A percentile compares a stretch with the other conserved stretches of the same genome.
phyloP scores from a whole-genome alignment of 2,113 vertebrate genomes.

The Gymnarchus niloticus region DNA sequence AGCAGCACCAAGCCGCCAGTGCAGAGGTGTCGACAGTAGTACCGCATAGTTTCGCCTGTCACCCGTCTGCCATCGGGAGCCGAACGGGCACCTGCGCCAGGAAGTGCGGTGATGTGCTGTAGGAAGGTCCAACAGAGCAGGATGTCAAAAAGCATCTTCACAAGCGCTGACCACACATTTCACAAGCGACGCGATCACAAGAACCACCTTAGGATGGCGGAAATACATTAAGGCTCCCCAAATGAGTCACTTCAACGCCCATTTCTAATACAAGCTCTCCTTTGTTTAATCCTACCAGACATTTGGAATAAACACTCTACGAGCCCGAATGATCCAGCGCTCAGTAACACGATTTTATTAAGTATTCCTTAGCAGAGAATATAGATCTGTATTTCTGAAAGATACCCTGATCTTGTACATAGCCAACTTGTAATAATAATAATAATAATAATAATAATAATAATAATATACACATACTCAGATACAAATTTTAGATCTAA shows the following conservation, averaged over 20 bases:
- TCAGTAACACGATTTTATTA: neutral
- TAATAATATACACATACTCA: too few relatives aligned
- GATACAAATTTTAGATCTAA: neutral
- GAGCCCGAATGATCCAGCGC: neutral
- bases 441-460: neutral
- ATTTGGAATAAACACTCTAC: neutral
- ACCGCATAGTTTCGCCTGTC: slow-evolving; percentile 79
- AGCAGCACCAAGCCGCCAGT: slow-evolving; percentile 95
- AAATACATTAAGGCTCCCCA: neutral
- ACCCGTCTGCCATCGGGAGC: slow-evolving; percentile 44
- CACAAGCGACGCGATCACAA: neutral
- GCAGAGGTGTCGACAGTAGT: slow-evolving; percentile 89
- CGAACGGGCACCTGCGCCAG: neutral
- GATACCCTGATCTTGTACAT: neutral
- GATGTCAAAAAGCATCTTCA: neutral
- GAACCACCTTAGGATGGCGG: neutral
- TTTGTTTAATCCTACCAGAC: neutral
- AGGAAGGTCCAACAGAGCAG: neutral
- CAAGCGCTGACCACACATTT: neutral
- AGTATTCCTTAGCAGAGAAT: neutral
- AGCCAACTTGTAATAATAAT: neutral
- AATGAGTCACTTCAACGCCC: neutral
- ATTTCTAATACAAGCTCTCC: neutral
- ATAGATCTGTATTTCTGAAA: neutral
- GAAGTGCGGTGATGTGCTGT: neutral